Conservation (phyloP, 2,888 invertebrate genomes). For the Brassicogethes aeneus region DNA sequence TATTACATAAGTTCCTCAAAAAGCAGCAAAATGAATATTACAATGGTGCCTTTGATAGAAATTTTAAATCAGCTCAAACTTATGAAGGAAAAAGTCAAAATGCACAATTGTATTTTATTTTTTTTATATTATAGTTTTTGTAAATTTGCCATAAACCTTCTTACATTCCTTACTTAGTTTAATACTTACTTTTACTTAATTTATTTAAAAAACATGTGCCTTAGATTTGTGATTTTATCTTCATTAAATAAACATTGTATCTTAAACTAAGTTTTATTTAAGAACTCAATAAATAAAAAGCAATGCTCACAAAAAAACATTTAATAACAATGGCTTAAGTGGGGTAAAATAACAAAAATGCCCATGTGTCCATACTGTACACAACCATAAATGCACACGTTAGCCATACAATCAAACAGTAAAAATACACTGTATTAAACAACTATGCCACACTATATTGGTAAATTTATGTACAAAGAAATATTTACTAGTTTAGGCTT, state of each 20-base stretch:
- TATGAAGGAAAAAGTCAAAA: too few relatives aligned
- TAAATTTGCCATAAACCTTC: too few relatives aligned
- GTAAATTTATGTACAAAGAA: neutral
- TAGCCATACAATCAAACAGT: neutral
- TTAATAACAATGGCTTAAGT: constrained; percentile 4
- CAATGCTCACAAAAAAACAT: constrained; percentile 1
- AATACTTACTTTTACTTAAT: constrained; percentile 17
- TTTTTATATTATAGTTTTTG: too few relatives aligned
- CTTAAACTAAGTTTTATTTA: too few relatives aligned
- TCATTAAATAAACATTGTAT: constrained; percentile 5
- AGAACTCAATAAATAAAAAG: neutral
- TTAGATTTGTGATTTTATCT: constrained; percentile 22
- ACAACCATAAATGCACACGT: neutral
- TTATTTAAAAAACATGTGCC: constrained; percentile 20
- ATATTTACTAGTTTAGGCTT: constrained; percentile 22
- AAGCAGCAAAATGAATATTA: too few relatives aligned
- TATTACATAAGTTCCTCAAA: too few relatives aligned
- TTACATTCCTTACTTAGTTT: too few relatives aligned
- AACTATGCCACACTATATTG: neutral
- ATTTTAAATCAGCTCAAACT: too few relatives aligned
- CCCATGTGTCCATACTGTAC: constrained; percentile 9
- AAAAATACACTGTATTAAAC: neutral
- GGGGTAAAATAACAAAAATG: constrained; percentile 16
- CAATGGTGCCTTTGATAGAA: too few relatives aligned
- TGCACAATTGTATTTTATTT: too few relatives aligned